phyloP scores from a whole-genome alignment of 2,888 invertebrate genomes.

The Lasioglossum figueresi region DNA sequence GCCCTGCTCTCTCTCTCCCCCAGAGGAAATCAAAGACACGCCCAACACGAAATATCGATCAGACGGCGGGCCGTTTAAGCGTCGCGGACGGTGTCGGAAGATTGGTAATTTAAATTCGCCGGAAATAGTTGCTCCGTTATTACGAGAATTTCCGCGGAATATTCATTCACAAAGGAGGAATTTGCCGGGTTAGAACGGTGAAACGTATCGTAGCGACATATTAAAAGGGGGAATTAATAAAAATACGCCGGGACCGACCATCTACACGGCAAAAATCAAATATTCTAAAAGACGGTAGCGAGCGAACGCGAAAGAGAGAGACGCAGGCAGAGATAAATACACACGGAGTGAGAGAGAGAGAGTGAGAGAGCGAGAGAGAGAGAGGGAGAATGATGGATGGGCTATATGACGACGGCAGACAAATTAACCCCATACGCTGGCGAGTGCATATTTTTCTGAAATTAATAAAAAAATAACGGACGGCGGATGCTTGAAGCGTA shows the following conservation, averaged over 20 bases:
- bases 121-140: neutral
- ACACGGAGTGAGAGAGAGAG: neutral
- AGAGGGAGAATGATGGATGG: constrained; percentile 21
- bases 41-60: constrained; percentile 10
- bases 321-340: neutral
- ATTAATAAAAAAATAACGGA: constrained; percentile 62
- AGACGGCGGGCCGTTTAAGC: neutral
- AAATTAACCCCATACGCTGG: constrained; percentile 52
- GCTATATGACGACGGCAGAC: constrained; percentile 46
- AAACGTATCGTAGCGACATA: neutral
- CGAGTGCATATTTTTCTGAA: constrained; percentile 59
- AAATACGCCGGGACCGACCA: neutral
- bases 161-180: constrained; percentile 5
- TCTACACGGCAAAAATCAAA: constrained; percentile 42
- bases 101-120: constrained; percentile 7
- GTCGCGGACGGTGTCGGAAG: neutral
- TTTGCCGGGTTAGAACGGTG: constrained; percentile 12
- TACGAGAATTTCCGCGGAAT: neutral
- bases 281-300: constrained; percentile 37
- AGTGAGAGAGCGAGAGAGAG: neutral
- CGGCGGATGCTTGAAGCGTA: constrained; percentile 37
- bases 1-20: neutral
- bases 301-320: neutral
- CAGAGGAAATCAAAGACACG: constrained; percentile 30
- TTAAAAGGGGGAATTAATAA: constrained; percentile 7